A percentile compares a stretch with the other conserved stretches of the same genome.
Evolutionary conservation across 2,888 invertebrate genomes (phyloP).

Genomic region (Cyaniris semiargus): DNA sequence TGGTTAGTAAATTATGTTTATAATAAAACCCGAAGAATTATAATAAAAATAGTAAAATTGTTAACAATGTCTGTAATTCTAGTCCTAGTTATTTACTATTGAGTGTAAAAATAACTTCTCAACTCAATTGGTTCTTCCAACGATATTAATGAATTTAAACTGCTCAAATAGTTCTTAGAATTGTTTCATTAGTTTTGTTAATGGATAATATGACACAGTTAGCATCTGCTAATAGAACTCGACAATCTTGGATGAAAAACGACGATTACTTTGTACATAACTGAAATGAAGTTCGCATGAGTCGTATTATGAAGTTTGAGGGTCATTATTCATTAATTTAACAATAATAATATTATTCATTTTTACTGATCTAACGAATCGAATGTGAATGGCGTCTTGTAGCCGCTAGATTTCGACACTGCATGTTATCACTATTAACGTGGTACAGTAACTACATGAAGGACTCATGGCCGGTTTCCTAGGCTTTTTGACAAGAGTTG

Average conservation of each 20-base stretch:
- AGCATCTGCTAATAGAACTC: too few relatives aligned
- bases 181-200: background rate
- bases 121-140: slow-evolving; percentile 8
- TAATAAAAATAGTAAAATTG: background rate
- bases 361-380: background rate
- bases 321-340: background rate
- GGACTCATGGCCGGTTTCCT: too few relatives aligned
- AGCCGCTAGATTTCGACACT: too few relatives aligned
- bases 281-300: background rate
- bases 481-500: too few relatives aligned
- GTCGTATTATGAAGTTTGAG: background rate
- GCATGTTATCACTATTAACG: too few relatives aligned
- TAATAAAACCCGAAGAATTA: background rate
- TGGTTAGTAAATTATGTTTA: background rate
- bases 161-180: background rate
- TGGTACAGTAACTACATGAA: too few relatives aligned
- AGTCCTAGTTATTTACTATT: slow-evolving; percentile 20
- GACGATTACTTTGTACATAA: background rate
- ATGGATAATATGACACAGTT: background rate
- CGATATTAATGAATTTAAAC: slow-evolving; percentile 13
- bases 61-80: background rate
- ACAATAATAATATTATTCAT: background rate
- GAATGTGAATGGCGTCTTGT: too few relatives aligned
- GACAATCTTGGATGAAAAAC: too few relatives aligned
- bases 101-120: background rate